Percentiles rank a stretch among this genome's conserved stretches.
Evolutionary conservation across 2,888 invertebrate species (phyloP).

Genomic region (Nymphalis polychloros): DNA sequence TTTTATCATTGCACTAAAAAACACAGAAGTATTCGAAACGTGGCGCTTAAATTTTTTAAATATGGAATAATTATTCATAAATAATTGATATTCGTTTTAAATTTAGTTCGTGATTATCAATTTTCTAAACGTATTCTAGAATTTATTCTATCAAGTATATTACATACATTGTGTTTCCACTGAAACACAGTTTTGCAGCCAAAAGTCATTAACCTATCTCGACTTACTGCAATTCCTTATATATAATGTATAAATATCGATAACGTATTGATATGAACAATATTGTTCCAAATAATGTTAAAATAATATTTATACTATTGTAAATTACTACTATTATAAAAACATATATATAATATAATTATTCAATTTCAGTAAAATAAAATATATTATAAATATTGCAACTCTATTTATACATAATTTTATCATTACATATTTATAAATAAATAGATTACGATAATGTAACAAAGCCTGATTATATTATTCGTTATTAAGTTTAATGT

Average conservation of each 20-base stretch:
- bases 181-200: slow-evolving; percentile 25
- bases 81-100: neutral
- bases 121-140: neutral
- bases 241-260: slow-evolving; percentile 15
- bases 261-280: neutral
- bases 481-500: neutral
- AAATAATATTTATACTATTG: too few species aligned
- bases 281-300: too few species aligned
- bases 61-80: too few species aligned
- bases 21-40: neutral
- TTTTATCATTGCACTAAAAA: neutral
- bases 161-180: slow-evolving; percentile 15
- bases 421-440: neutral
- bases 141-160: neutral
- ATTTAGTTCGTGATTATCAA: neutral
- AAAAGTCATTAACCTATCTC: slow-evolving; percentile 28
- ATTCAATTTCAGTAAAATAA: too few species aligned
- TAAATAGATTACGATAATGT: neutral
- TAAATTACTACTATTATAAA: too few species aligned
- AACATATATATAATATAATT: too few species aligned
- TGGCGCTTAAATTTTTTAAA: neutral
- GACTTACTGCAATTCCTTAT: slow-evolving; percentile 19
- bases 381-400: too few species aligned
- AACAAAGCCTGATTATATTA: neutral
- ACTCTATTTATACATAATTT: too few species aligned